Percentiles rank a stretch among this genome's conserved stretches.
Conservation (phyloP, 2,797 vertebrate genomes). For the Pempheris klunzingeri region DNA sequence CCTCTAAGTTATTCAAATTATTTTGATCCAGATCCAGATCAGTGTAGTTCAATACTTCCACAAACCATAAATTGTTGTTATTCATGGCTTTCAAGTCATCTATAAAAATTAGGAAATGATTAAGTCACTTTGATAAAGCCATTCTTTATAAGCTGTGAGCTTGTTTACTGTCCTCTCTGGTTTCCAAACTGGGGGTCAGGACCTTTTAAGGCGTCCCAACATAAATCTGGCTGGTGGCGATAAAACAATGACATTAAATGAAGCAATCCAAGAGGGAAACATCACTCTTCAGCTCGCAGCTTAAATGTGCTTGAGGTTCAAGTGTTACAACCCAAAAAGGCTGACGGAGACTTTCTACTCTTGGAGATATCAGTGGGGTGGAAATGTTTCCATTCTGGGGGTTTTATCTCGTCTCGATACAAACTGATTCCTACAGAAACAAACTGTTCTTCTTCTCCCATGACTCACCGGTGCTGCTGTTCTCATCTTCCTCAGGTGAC, state of each 20-base stretch:
- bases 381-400: not conserved
- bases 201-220: not conserved
- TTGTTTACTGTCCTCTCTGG: not conserved
- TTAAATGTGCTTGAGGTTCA: not conserved
- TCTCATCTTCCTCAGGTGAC: conserved; percentile 85
- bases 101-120: not conserved
- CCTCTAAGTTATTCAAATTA: not conserved
- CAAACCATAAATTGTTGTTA: not conserved
- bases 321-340: not conserved
- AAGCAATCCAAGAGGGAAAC: too few species aligned
- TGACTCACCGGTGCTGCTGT: conserved; percentile 45
- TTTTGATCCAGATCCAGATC: not conserved
- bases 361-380: not conserved
- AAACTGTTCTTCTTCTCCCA: not conserved
- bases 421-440: conserved; percentile 8
- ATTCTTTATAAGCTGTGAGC: not conserved
- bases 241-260: not conserved
- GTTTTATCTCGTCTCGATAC: not conserved
- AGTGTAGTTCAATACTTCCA: too few species aligned
- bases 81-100: not conserved
- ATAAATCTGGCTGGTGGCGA: not conserved
- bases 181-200: not conserved
- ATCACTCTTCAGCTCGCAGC: not conserved
- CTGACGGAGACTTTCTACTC: not conserved
- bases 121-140: not conserved